A percentile compares a stretch with the other conserved stretches of the same genome.
phyloP scores from a whole-genome alignment of 2,888 invertebrate genomes.

The Drosophila bunnanda region DNA sequence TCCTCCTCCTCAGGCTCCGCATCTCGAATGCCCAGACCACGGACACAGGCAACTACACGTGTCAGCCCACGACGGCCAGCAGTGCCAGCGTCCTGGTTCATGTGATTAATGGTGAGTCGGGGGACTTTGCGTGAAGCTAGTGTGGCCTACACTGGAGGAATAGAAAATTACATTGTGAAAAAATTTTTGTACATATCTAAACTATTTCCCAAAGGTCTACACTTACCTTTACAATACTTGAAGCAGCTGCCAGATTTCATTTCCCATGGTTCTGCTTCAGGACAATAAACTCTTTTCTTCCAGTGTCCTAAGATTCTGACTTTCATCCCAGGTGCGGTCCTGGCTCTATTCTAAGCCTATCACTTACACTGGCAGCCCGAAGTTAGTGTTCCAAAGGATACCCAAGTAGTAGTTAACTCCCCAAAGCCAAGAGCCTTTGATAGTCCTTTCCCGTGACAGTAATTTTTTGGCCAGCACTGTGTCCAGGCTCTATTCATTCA shows the following conservation, averaged over 20 bases:
- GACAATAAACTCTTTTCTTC: not conserved
- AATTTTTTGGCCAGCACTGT: conserved; percentile 27
- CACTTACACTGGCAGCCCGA: conserved; percentile 26
- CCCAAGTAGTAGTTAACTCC: conserved; percentile 6
- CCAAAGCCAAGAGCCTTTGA: conserved; percentile 7
- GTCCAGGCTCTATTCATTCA: conserved; percentile 17
- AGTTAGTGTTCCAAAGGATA: not conserved
- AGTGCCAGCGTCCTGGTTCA: conserved; percentile 94
- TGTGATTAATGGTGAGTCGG: conserved; percentile 92
- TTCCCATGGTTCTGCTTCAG: too few species aligned
- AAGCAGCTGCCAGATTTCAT: not conserved
- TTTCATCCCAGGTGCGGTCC: conserved; percentile 37
- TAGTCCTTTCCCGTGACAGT: not conserved
- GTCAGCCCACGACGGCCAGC: conserved; percentile 93
- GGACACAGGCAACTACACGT: conserved; percentile 95
- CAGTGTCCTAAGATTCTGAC: conserved; percentile 6
- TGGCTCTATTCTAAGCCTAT: conserved; percentile 28
- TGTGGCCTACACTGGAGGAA: conserved; percentile 4
- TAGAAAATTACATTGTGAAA: not conserved
- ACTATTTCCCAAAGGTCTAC: not conserved
- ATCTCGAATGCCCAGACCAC: conserved; percentile 90
- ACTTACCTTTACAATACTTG: not conserved
- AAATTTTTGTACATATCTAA: not conserved
- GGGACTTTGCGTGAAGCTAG: conserved; percentile 3
- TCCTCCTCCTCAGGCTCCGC: conserved; percentile 86